Percentiles rank a stretch among this genome's conserved stretches.
These are phyloP conservation scores for Subanguina moxae DNA, from an alignment of 1,140 invertebrate genomes.

Conservation along the genomic window DNA sequence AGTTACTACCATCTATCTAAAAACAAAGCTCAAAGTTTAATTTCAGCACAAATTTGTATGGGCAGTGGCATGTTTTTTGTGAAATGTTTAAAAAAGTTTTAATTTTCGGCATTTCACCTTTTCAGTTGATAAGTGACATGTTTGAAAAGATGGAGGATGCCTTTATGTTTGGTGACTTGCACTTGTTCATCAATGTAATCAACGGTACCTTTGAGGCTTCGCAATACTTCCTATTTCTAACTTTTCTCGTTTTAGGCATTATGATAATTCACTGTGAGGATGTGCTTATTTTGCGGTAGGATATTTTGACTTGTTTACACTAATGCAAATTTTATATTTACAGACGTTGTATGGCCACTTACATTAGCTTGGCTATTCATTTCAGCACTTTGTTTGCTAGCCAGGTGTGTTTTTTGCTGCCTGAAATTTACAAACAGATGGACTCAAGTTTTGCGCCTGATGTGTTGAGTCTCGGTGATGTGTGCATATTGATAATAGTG, in stretches of 20 bases:
- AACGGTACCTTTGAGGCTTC: slow-evolving; percentile 87
- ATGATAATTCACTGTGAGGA: slow-evolving; percentile 70
- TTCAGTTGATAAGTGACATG: slow-evolving; percentile 83
- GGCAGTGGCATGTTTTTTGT: slow-evolving; percentile 67
- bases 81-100: neutral
- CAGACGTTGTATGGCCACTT: slow-evolving; percentile 88
- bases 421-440: no score
- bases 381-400: slow-evolving; percentile 98
- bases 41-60: slow-evolving; percentile 87
- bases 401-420: slow-evolving; percentile 71
- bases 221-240: slow-evolving; percentile 88
- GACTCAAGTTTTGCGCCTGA: no score
- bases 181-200: slow-evolving; percentile 92
- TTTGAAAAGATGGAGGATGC: slow-evolving; percentile 99
- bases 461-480: no score
- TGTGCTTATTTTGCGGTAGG: slow-evolving; percentile 22
- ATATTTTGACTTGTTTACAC: no score
- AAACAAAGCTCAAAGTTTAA: no score
- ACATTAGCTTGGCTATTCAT: slow-evolving; percentile 92
- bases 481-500: no score
- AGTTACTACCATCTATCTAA: no score
- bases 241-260: slow-evolving; percentile 60
- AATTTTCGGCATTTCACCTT: slow-evolving; percentile 21
- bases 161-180: slow-evolving; percentile 91
- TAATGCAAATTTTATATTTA: no score